Conservation (phyloP, 2,888 invertebrate species). For the Agrilus mali region DNA sequence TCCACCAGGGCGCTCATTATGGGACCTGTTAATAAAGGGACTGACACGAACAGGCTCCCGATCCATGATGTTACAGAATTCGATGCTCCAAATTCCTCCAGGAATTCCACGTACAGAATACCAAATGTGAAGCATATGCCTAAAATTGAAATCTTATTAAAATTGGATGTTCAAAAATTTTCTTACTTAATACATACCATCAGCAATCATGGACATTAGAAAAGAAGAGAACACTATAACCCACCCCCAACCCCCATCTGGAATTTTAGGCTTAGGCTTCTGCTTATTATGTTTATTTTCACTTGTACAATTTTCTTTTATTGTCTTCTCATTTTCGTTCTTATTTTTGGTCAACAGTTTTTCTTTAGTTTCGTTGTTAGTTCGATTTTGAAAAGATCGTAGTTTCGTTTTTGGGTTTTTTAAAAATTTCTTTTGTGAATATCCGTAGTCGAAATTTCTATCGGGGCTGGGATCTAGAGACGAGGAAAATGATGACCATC, state of each 20-base stretch:
- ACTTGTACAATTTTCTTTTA: slow-evolving; percentile 12
- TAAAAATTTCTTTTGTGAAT: background rate
- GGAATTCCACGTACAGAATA: slow-evolving; percentile 70
- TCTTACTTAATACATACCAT: slow-evolving; percentile 41
- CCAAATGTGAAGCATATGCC: slow-evolving; percentile 83
- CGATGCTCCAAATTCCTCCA: slow-evolving; percentile 66
- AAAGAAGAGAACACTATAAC: slow-evolving; percentile 77
- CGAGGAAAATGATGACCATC: slow-evolving; percentile 28
- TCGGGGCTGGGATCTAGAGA: slow-evolving; percentile 9
- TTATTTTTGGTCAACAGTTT: slow-evolving; percentile 4
- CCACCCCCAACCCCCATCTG: slow-evolving; percentile 86
- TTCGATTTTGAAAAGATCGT: slow-evolving; percentile 4
- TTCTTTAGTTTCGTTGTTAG: background rate
- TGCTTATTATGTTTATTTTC: slow-evolving; percentile 20
- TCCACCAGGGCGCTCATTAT: slow-evolving; percentile 76
- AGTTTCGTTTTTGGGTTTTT: slow-evolving; percentile 1
- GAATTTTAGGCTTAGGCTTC: slow-evolving; percentile 50
- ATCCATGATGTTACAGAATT: slow-evolving; percentile 84
- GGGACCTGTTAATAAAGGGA: slow-evolving; percentile 75
- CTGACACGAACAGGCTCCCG: slow-evolving; percentile 78
- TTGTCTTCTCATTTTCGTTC: slow-evolving; percentile 4
- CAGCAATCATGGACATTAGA: slow-evolving; percentile 77
- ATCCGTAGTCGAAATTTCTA: slow-evolving; percentile 2
- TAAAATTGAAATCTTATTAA: no score
- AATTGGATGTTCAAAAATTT: no score